phyloP scores from a whole-genome alignment of 2,113 vertebrate genomes.

The Pimephales promelas region DNA sequence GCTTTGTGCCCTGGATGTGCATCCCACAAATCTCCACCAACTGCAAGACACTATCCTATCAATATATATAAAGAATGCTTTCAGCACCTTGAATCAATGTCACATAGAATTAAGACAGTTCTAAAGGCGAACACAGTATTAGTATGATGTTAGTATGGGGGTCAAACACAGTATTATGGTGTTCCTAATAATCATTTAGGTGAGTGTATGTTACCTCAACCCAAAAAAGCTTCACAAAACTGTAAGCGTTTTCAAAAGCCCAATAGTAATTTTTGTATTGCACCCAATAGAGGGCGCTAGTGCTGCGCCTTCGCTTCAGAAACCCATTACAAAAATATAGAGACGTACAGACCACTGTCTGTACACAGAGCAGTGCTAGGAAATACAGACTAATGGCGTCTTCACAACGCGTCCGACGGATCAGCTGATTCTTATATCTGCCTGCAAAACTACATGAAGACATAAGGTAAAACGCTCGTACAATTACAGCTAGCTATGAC shows the following conservation, averaged over 20 bases:
- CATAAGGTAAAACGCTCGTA: constrained; percentile 62
- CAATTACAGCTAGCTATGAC: not conserved
- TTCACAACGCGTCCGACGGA: constrained; percentile 59
- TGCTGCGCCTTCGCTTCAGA: not conserved
- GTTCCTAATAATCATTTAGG: too few relatives aligned
- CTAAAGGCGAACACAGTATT: too few relatives aligned
- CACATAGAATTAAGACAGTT: too few relatives aligned
- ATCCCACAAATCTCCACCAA: too few relatives aligned
- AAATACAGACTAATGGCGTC: constrained; percentile 77
- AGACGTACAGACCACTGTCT: constrained; percentile 19
- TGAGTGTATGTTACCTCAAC: not conserved
- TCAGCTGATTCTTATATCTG: constrained; percentile 68
- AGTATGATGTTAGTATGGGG: too few relatives aligned
- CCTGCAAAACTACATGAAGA: constrained; percentile 56
- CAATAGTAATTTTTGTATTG: not conserved
- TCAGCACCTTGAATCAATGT: too few relatives aligned
- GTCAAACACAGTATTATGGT: too few relatives aligned
- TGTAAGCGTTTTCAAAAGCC: not conserved
- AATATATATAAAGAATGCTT: too few relatives aligned
- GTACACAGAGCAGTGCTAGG: constrained; percentile 52
- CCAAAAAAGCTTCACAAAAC: not conserved
- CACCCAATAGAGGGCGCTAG: constrained; percentile 57
- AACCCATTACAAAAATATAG: not conserved
- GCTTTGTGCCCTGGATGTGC: too few relatives aligned
- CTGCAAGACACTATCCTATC: too few relatives aligned